Conservation (phyloP, 1,140 invertebrate species). For the Drosophila littoralis region DNA sequence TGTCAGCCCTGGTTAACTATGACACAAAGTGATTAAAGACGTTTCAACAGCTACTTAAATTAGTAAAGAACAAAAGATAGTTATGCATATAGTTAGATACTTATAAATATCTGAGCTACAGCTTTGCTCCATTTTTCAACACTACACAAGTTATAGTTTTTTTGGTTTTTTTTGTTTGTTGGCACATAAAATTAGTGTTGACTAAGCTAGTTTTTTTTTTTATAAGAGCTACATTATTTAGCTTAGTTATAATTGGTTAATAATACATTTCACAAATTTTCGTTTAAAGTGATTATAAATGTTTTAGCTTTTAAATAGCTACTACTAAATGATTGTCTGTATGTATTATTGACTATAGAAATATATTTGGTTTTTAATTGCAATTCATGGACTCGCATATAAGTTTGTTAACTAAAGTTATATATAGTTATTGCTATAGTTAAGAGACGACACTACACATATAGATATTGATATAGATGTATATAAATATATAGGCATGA, state of each 20-base stretch:
- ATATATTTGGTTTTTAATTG: slow-evolving; percentile 9
- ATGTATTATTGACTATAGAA: no score
- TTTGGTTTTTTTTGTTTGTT: slow-evolving; percentile 1
- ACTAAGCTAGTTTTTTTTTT: slow-evolving; percentile 9
- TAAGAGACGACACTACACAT: slow-evolving; percentile 57
- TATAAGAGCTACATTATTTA: slow-evolving; percentile 25
- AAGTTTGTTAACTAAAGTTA: slow-evolving; percentile 3
- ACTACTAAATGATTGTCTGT: slow-evolving; percentile 41
- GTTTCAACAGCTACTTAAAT: slow-evolving; percentile 25
- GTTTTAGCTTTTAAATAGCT: slow-evolving; percentile 15
- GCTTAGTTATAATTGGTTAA: slow-evolving; percentile 27
- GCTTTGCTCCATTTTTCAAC: slow-evolving; percentile 25
- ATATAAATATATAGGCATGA: slow-evolving; percentile 22
- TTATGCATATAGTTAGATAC: neutral
- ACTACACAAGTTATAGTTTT: slow-evolving; percentile 37
- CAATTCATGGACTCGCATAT: neutral
- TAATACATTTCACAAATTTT: slow-evolving; percentile 24
- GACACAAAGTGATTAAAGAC: neutral
- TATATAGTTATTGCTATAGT: slow-evolving; percentile 19
- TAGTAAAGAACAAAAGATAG: slow-evolving; percentile 6
- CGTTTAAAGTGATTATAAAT: slow-evolving; percentile 17
- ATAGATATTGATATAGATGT: slow-evolving; percentile 11
- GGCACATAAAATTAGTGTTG: slow-evolving; percentile 1
- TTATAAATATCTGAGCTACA: slow-evolving; percentile 11
- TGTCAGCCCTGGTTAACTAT: slow-evolving; percentile 7